Conservation (phyloP, 2,888 invertebrate genomes). For the Argyra leucocephala region DNA sequence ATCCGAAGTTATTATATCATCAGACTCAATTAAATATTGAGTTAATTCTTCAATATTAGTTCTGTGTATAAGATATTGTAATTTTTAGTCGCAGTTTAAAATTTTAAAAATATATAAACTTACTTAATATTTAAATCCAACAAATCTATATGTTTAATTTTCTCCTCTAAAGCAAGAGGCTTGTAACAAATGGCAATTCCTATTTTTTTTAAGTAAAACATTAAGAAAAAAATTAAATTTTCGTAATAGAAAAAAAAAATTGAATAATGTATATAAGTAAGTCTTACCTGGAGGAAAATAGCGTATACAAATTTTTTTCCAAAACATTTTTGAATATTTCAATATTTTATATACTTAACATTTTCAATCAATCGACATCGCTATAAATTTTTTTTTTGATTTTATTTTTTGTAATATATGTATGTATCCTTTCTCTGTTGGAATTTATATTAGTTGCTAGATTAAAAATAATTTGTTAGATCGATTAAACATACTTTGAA, state of each 20-base stretch:
- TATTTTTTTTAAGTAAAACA: slow-evolving; percentile 26
- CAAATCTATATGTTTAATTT: slow-evolving; percentile 54
- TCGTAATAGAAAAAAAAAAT: slow-evolving; percentile 14
- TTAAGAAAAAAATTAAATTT: neutral
- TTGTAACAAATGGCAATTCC: slow-evolving; percentile 55
- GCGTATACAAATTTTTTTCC: slow-evolving; percentile 54
- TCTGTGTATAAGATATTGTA: slow-evolving; percentile 12
- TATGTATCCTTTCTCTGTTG: no score
- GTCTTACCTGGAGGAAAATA: slow-evolving; percentile 60
- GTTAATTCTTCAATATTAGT: slow-evolving; percentile 19
- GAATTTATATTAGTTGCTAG: no score
- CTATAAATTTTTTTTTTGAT: no score
- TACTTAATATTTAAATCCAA: slow-evolving; percentile 54
- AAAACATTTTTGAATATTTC: slow-evolving; percentile 8
- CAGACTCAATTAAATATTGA: slow-evolving; percentile 11
- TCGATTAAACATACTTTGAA: no score
- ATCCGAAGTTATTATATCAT: slow-evolving; percentile 48
- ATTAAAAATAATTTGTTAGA: no score
- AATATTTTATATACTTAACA: neutral
- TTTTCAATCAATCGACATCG: no score
- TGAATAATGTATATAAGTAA: slow-evolving; percentile 9
- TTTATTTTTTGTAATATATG: no score
- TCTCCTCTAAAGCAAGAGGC: slow-evolving; percentile 50
- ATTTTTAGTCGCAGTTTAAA: neutral
- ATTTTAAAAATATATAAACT: slow-evolving; percentile 29